phyloP scores from a whole-genome alignment of 2,113 vertebrate genomes.

The Mirounga angustirostris region DNA sequence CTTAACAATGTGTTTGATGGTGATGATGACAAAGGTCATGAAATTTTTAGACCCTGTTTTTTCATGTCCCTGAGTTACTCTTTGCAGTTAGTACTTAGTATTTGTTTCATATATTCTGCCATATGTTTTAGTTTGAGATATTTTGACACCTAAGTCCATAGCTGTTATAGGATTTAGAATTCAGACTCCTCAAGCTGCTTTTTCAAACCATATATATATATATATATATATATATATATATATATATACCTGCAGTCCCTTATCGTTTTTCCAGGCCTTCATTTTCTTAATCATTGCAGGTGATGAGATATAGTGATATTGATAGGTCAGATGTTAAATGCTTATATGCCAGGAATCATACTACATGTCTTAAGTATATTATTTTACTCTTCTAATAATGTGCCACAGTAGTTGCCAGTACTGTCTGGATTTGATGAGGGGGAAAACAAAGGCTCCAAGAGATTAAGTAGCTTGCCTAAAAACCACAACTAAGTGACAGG shows the following conservation, averaged over 20 bases:
- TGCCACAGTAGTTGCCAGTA: not conserved
- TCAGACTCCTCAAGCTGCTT: not conserved
- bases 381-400: not conserved
- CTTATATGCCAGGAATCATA: not conserved
- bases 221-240: not conserved
- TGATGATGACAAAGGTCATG: not conserved
- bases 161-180: not conserved
- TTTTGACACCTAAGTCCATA: not conserved
- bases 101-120: not conserved
- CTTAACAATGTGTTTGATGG: not conserved
- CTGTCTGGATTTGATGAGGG: not conserved
- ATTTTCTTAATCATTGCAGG: not conserved
- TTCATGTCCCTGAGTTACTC: not conserved
- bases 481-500: not conserved
- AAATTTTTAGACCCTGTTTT: not conserved
- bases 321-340: slow-evolving; percentile 21
- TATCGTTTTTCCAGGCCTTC: not conserved
- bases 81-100: not conserved
- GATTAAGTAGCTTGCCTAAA: slow-evolving; percentile 7
- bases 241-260: not conserved
- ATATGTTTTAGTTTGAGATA: slow-evolving; percentile 16
- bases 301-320: not conserved
- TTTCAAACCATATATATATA: not conserved
- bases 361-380: not conserved
- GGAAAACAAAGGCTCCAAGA: not conserved